Conservation (phyloP, 2,888 invertebrate genomes). For the Baccha elongata region DNA sequence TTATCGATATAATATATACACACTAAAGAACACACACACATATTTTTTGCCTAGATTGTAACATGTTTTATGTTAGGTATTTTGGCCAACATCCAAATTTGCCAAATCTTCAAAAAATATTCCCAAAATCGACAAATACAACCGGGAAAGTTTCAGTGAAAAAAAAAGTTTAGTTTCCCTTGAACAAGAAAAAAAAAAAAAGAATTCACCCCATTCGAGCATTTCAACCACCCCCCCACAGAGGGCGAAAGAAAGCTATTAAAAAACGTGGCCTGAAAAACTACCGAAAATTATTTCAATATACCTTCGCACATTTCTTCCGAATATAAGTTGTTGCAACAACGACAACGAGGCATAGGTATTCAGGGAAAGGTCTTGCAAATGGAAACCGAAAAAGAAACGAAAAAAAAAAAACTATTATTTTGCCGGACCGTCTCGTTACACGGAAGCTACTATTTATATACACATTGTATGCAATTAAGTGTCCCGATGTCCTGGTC, state of each 20-base stretch:
- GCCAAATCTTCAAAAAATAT: slow-evolving; percentile 64
- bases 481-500: slow-evolving; percentile 65
- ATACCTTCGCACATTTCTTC: slow-evolving; percentile 62
- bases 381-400: slow-evolving; percentile 8
- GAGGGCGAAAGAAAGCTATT: neutral
- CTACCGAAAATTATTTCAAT: slow-evolving; percentile 61
- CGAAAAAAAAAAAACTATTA: slow-evolving; percentile 5
- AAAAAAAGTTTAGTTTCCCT: slow-evolving; percentile 11
- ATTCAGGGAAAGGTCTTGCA: slow-evolving; percentile 2
- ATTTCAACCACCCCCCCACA: neutral
- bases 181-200: neutral
- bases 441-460: slow-evolving; percentile 70
- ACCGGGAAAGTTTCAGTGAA: slow-evolving; percentile 3
- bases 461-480: slow-evolving; percentile 72
- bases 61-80: slow-evolving; percentile 59
- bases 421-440: slow-evolving; percentile 56
- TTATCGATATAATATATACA: slow-evolving; percentile 5
- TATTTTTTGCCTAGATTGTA: slow-evolving; percentile 53
- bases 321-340: neutral
- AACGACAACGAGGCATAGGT: too few relatives aligned
- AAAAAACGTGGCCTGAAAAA: slow-evolving; percentile 34
- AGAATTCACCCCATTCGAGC: neutral
- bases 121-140: slow-evolving; percentile 47
- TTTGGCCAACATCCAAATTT: slow-evolving; percentile 65
- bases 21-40: slow-evolving; percentile 35